Evolutionary conservation across 2,888 invertebrate species (phyloP), one percentile per base, ranked within the genome.

Genomic region (Kryphioiulus occultus): DNA sequence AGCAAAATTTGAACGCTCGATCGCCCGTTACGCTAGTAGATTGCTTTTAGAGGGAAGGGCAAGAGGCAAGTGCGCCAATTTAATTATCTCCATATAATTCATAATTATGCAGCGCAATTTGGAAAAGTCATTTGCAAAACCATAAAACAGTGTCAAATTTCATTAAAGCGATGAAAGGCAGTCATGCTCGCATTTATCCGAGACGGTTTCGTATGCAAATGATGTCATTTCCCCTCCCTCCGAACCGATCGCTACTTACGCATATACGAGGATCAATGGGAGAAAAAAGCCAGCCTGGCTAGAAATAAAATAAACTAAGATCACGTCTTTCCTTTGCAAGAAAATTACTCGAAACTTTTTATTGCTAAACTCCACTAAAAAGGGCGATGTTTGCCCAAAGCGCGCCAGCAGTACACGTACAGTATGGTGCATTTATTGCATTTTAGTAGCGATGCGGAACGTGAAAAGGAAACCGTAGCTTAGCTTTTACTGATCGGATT

Each of bases 21-120:
- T 47, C 47, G 47, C 7, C 1, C 7, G 12, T 47, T 47, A 42
- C 42, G 42, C 42, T 9, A 9, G 7, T 5, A 42, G 47, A 47
- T 47, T 47, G 47, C 47, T 17, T 47, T 47, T 47, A 7, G 47
- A 47, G 83, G 39, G 86, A 7, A 86, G 86, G 59, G 59, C 47
- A 47, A 86, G 86, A 86, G 86, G 53, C 53, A 59, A 59, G n/a
- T 59, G 53, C 53, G 53, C 53, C 53, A 86, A 86, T 86, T 86
- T 59, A 86, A 86, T 86, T 86, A 86, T 86, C 86, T 59, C 86
- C 59, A 19, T 59, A 44, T 86, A 86, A 86, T 86, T 86, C 86
- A 44, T 35, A 86, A 86, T 86, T 86, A 86, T 86, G 86, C 59
- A n/a, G 53, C n/a, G 53, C 53, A 59, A 59, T 59, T 59, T 59